Evolutionary conservation across 2,113 vertebrate species (phyloP).

Genomic region (Numida meleagris): DNA sequence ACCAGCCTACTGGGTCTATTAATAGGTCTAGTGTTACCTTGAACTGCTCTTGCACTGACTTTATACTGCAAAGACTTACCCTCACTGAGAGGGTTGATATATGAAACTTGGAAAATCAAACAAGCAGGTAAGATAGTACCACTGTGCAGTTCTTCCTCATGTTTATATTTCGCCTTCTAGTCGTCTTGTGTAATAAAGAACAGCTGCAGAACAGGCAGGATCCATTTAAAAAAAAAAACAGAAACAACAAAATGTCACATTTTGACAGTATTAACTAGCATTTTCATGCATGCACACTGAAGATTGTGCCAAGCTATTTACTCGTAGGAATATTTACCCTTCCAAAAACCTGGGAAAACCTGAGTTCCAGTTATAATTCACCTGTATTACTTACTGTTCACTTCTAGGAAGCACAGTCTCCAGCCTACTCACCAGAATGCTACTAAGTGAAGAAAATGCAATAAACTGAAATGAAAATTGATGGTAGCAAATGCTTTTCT

Average conservation of each 20-base stretch:
- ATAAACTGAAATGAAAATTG: constrained; percentile 37
- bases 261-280: constrained; percentile 42
- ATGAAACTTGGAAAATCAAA: background rate
- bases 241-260: constrained; percentile 70
- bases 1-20: background rate
- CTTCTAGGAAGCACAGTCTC: constrained; percentile 45
- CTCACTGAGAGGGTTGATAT: background rate
- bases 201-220: constrained; percentile 49
- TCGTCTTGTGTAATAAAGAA: constrained; percentile 28
- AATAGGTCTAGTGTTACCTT: background rate
- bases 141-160: background rate
- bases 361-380: constrained; percentile 42
- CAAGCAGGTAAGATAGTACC: constrained; percentile 3
- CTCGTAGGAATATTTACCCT: constrained; percentile 47
- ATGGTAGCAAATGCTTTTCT: background rate
- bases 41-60: background rate
- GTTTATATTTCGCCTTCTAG: constrained; percentile 23
- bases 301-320: constrained; percentile 60
- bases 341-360: constrained; percentile 32
- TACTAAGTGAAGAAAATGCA: constrained; percentile 17
- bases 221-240: constrained; percentile 69
- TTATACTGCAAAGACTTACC: background rate
- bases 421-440: constrained; percentile 29
- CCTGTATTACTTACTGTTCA: background rate
- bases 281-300: constrained; percentile 46